These are phyloP conservation scores for Trinorchestia longiramus DNA, from an alignment of 1,140 invertebrate species.

Conservation along the genomic window DNA sequence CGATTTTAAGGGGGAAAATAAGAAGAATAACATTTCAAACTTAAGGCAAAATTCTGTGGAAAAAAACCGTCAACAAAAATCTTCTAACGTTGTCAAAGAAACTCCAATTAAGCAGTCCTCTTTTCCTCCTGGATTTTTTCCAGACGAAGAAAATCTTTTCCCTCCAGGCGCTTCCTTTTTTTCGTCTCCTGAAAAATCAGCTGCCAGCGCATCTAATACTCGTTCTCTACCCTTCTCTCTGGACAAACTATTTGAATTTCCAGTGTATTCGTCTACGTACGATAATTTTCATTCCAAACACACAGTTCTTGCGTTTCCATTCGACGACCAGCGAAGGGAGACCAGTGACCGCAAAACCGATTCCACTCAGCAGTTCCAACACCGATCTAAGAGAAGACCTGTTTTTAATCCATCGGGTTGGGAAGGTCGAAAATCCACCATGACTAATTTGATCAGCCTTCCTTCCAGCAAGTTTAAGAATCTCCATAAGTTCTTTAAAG, in stretches of 20 bases:
- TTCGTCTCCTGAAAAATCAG: not conserved
- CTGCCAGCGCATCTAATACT: not conserved
- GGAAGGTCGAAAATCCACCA: not conserved
- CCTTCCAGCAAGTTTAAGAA: not conserved
- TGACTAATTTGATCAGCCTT: not conserved
- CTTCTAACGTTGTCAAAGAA: not conserved
- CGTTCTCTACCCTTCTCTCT: not conserved
- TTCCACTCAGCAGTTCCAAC: not conserved
- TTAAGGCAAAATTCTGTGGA: not conserved
- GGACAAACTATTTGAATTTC: slow-evolving; percentile 1
- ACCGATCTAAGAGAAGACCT: not conserved
- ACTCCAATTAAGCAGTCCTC: not conserved
- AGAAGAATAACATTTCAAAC: not conserved
- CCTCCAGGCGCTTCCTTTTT: not conserved
- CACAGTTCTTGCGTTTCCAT: slow-evolving; percentile 29
- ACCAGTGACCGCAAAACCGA: not conserved
- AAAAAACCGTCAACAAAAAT: not conserved
- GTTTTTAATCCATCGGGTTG: not conserved
- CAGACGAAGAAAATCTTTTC: not conserved
- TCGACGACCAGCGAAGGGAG: not conserved
- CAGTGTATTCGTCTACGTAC: slow-evolving; percentile 21
- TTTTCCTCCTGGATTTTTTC: not conserved
- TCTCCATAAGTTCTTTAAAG: not conserved
- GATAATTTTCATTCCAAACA: slow-evolving; percentile 39
- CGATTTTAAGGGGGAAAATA: not conserved